Percentiles rank a stretch among this genome's conserved stretches.
These are phyloP conservation scores for Anolis apletophallus DNA, from an alignment of 2,797 vertebrate species.

Conservation along the genomic window DNA sequence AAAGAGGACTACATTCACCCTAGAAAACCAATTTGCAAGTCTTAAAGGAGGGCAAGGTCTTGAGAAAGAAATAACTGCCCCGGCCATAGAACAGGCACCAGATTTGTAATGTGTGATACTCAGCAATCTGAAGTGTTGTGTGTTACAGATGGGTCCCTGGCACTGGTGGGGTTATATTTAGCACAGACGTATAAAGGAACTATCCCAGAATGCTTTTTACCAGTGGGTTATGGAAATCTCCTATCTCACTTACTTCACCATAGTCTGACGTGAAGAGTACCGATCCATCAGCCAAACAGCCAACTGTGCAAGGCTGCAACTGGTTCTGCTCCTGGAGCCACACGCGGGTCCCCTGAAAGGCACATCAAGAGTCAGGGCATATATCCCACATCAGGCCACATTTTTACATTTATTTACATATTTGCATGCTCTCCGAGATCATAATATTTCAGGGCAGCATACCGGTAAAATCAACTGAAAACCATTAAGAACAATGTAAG, in stretches of 20 bases:
- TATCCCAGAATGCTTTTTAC: neutral
- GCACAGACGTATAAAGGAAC: neutral
- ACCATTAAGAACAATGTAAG: too few species aligned
- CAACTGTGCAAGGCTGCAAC: slow-evolving; percentile 86
- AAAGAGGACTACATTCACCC: neutral
- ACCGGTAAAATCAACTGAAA: too few species aligned
- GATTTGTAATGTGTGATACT: neutral
- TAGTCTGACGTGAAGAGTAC: slow-evolving; percentile 86
- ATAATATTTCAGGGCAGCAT: too few species aligned
- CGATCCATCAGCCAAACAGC: slow-evolving; percentile 76
- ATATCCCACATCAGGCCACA: neutral
- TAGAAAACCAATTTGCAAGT: slow-evolving; percentile 20
- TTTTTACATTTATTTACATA: too few species aligned
- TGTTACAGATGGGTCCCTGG: neutral
- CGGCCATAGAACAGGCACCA: too few species aligned
- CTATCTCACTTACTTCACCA: slow-evolving; percentile 81
- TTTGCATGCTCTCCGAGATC: too few species aligned
- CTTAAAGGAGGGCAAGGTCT: slow-evolving; percentile 16
- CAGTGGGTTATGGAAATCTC: neutral
- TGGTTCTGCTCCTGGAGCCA: slow-evolving; percentile 88
- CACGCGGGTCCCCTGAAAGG: slow-evolving; percentile 84
- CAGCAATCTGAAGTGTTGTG: neutral
- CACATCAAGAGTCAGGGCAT: neutral
- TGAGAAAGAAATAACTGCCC: neutral
- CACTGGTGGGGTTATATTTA: slow-evolving; percentile 18